Base-by-base conservation (phyloP, 2,113 vertebrate species). In the Tyrannus savana region DNA sequence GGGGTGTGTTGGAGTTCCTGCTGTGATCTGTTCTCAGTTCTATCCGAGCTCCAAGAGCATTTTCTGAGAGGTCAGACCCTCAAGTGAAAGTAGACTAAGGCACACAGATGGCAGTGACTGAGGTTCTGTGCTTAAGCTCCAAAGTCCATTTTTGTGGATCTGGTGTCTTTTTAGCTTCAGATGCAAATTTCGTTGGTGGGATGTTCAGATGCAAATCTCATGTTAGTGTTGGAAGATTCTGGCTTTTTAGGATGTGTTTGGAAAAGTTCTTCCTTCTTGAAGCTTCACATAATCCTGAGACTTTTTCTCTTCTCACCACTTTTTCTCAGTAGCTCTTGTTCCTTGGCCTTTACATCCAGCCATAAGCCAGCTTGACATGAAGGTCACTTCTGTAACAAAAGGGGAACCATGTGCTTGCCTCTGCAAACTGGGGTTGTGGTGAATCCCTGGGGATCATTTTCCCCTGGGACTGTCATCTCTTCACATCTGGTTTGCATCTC, bases 211-310 rank as follows among this genome's bases (percentile, higher is more conserved):
- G 73, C 23, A 74, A 71, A 67, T 93, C 55, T 81, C 10, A 7
- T 16, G 33, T 39, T 87, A 60, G 52, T n/a, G 27, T 46, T 79
- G 37, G 41, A 90, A 92, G 50, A 74, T 49, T 85, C 62, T 75
- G 76, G 9, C 60, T 68, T 90, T 89, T 53, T 86, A 84, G 63
- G 39, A 15, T 77, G 28, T 33, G 58, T 72, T 81, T 84, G 73
- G 75, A 42, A 91, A 93, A 37, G 47, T 72, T 74, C 41, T 80
- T 96, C 52, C 52, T 91, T 90, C 82, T 92, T 86, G 83, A 93
- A 84, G 64, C 64, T 46, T 95, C 73, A 49, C 4, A 0, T 60
- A 28, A 58, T 93, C 37, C 85, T 74, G 67, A 74, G 46, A 81
- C 60, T 87, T 23, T 42, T 90, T 41, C 73, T 92, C 52, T 6